A percentile compares a stretch with the other conserved stretches of the same genome.
Conservation (phyloP, 2,797 vertebrate genomes). For the Centropyge bicolor region DNA sequence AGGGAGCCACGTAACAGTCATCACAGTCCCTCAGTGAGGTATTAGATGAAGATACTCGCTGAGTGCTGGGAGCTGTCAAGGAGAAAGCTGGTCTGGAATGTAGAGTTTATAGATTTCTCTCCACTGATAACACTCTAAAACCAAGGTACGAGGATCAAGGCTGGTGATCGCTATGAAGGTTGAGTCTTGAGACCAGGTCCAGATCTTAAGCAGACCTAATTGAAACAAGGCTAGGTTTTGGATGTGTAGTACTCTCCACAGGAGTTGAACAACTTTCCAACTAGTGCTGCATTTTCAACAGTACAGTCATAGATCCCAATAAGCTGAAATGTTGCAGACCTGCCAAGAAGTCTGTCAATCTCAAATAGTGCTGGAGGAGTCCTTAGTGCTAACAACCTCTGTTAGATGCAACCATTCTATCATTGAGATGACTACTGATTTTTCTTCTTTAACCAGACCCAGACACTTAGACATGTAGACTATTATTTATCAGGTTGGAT, state of each 20-base stretch:
- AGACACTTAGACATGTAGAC: background rate
- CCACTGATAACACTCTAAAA: slow-evolving; percentile 16
- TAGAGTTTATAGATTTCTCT: slow-evolving; percentile 19
- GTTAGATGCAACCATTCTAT: background rate
- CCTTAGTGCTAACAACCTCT: background rate
- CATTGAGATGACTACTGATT: background rate
- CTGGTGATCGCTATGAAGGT: background rate
- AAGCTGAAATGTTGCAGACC: background rate
- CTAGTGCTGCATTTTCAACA: slow-evolving; percentile 2
- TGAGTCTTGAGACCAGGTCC: background rate
- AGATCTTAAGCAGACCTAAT: slow-evolving; percentile 4
- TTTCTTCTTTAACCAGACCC: too few relatives aligned
- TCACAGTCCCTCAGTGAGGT: slow-evolving; percentile 22
- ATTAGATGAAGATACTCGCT: slow-evolving; percentile 26
- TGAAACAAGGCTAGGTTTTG: background rate
- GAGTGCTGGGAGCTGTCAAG: slow-evolving; percentile 21
- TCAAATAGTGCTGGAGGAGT: background rate
- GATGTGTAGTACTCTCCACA: background rate
- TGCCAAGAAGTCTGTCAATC: background rate
- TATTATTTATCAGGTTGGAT: background rate
- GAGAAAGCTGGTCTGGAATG: slow-evolving; percentile 23
- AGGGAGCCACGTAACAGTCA: slow-evolving; percentile 34
- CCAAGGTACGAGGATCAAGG: slow-evolving; percentile 5
- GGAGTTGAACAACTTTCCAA: background rate
- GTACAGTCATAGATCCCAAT: background rate